Evolutionary conservation across 2,797 vertebrate genomes (phyloP), one percentile per base, ranked within the genome.

Genomic region (Dendrocincla tyrannina): DNA sequence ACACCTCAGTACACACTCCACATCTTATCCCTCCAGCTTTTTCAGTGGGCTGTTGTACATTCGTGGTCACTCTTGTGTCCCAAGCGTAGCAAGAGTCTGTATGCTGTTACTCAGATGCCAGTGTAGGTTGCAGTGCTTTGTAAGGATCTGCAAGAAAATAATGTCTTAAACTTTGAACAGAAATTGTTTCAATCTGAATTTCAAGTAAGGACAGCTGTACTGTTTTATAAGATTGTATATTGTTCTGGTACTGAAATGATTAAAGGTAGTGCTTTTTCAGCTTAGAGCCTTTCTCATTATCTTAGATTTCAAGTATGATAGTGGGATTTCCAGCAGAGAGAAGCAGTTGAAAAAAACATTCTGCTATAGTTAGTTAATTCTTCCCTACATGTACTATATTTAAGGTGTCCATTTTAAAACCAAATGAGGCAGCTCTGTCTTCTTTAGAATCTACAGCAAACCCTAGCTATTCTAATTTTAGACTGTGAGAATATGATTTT

Each of bases 321-420:
- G 90, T 92, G 68, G 42, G 67, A 86, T 96, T 97, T 98, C 98
- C 97, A 98, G 94, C 97, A 97, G 97, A 98, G 98, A 97, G 80
- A 93, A 97, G 91, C 96, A 92, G 97, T 96, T 97, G 88, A 89
- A 91, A 95, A 97, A 98, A 97, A 93, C 92, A 97, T 98, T 98
- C 97, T 97, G 95, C 94, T 97, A 96, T 92, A 98, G 96, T 98
- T 97, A 98, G 97, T 98, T 98, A 98, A 98, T 97, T 98, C 96
- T 98, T 98, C 96, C 81, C 96, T 97, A 98, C 97, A 97, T 98
- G 97, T 98, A 69, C 93, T 97, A 78, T 97, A 97, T 97, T 97
- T 97, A 97, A 52, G 86, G 75, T 95, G 97, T 97, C 96, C 94
- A 97, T 98, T 98, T 97, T 97, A 98, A 98, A 98, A 97, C 93